phyloP scores from a whole-genome alignment of 2,888 invertebrate species.

The Caenorhabditis uteleia region DNA sequence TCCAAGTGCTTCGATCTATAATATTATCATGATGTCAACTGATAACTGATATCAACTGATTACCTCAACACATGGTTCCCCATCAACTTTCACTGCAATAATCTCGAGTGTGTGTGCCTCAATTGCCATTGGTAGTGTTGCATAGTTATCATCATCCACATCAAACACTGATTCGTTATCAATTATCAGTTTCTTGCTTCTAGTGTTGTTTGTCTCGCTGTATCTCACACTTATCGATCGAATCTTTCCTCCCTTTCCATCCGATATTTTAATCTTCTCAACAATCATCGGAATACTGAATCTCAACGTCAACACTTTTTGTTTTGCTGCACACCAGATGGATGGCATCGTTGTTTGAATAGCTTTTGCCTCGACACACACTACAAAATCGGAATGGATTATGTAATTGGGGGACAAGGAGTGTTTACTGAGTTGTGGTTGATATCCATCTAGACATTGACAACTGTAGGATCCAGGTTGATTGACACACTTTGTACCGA shows the following conservation, averaged over 20 bases:
- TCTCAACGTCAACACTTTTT: constrained; percentile 19
- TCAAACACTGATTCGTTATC: constrained; percentile 23
- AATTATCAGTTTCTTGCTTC: constrained; percentile 21
- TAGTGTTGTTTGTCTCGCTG: constrained; percentile 22
- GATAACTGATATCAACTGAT: constrained; percentile 8
- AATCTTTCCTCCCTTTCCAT: constrained; percentile 45
- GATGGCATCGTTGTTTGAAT: not conserved
- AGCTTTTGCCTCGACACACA: not conserved
- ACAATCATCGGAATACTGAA: constrained; percentile 46
- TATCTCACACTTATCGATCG: constrained; percentile 43
- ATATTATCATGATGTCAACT: constrained; percentile 6
- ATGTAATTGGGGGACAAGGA: constrained; percentile 1
- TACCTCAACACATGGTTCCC: constrained; percentile 59
- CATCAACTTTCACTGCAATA: constrained; percentile 48
- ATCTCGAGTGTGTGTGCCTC: constrained; percentile 48
- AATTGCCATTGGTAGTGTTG: constrained; percentile 43
- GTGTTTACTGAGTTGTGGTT: constrained; percentile 63
- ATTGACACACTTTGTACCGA: constrained; percentile 60
- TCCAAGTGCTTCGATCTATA: constrained; percentile 47
- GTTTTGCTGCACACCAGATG: no score
- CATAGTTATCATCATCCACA: constrained; percentile 20
- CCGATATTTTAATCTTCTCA: constrained; percentile 29
- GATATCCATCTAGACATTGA: constrained; percentile 64
- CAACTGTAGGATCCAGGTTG: constrained; percentile 68
- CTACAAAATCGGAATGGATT: not conserved